Evolutionary conservation across 1,140 invertebrate genomes (phyloP).

Genomic region (Drosophila jambulina): DNA sequence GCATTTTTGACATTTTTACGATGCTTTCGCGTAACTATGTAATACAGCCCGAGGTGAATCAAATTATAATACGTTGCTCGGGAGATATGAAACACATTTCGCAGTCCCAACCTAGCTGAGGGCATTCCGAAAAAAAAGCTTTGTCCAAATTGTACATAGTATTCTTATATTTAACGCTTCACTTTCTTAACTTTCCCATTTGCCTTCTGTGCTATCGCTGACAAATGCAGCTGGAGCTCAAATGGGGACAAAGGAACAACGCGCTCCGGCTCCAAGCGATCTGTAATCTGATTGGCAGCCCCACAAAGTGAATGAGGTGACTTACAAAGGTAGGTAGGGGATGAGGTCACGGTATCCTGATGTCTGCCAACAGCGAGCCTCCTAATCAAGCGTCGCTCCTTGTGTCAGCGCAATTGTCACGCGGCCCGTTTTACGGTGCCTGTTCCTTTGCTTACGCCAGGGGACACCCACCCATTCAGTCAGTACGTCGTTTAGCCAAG

Average conservation of each 20-base stretch:
- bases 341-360: slow-evolving; percentile 34
- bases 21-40: slow-evolving; percentile 59
- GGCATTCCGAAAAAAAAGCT: slow-evolving; percentile 38
- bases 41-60: slow-evolving; percentile 66
- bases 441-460: slow-evolving; percentile 23
- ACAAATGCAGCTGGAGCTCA: slow-evolving; percentile 57
- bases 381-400: slow-evolving; percentile 75
- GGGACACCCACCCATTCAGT: slow-evolving; percentile 26
- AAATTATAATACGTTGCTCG: slow-evolving; percentile 73
- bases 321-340: neutral
- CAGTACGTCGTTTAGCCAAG: slow-evolving; percentile 25
- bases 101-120: slow-evolving; percentile 41
- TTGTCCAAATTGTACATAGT: slow-evolving; percentile 51
- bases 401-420: slow-evolving; percentile 67
- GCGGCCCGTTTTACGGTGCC: slow-evolving; percentile 41
- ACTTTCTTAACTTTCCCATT: slow-evolving; percentile 22
- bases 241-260: slow-evolving; percentile 10
- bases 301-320: slow-evolving; percentile 52
- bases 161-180: slow-evolving; percentile 47
- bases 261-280: slow-evolving; percentile 51
- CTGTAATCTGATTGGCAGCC: slow-evolving; percentile 77
- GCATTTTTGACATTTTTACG: slow-evolving; percentile 63
- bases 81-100: slow-evolving; percentile 47
- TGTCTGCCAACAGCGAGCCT: slow-evolving; percentile 67
- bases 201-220: slow-evolving; percentile 58